phyloP scores from a whole-genome alignment of 2,888 invertebrate species.

The Carpatolechia fugitivella region DNA sequence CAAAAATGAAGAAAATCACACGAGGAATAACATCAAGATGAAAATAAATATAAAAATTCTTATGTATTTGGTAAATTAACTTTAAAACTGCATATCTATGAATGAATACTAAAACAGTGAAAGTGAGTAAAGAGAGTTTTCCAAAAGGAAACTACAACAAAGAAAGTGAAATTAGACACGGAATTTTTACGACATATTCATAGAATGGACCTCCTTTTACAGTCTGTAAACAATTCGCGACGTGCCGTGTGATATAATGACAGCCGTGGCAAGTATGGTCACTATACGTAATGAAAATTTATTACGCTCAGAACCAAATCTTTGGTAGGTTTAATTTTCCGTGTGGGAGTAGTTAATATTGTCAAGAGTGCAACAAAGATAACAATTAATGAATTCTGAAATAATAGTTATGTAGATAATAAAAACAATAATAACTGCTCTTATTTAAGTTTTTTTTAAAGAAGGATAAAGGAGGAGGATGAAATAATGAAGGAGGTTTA shows the following conservation, averaged over 20 bases:
- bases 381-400: too few relatives aligned
- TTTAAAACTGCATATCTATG: background rate
- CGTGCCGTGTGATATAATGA: conserved; percentile 15
- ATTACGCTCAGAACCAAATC: background rate
- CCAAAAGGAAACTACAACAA: conserved; percentile 29
- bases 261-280: background rate
- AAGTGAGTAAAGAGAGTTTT: conserved; percentile 17
- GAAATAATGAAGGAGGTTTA: background rate
- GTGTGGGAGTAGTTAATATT: too few relatives aligned
- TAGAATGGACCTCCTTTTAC: conserved; percentile 38
- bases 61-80: background rate
- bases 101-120: background rate
- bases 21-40: too few relatives aligned
- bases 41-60: too few relatives aligned
- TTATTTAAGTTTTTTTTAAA: too few relatives aligned
- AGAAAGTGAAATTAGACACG: conserved; percentile 39
- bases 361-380: too few relatives aligned
- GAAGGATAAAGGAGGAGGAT: too few relatives aligned
- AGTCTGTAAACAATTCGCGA: conserved; percentile 5
- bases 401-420: too few relatives aligned
- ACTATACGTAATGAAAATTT: background rate
- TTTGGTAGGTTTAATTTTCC: too few relatives aligned
- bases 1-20: background rate
- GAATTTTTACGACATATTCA: conserved; percentile 27
- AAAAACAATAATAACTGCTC: too few relatives aligned